Conservation (phyloP, 2,888 invertebrate species). For the Leptarthrus brevirostris region DNA sequence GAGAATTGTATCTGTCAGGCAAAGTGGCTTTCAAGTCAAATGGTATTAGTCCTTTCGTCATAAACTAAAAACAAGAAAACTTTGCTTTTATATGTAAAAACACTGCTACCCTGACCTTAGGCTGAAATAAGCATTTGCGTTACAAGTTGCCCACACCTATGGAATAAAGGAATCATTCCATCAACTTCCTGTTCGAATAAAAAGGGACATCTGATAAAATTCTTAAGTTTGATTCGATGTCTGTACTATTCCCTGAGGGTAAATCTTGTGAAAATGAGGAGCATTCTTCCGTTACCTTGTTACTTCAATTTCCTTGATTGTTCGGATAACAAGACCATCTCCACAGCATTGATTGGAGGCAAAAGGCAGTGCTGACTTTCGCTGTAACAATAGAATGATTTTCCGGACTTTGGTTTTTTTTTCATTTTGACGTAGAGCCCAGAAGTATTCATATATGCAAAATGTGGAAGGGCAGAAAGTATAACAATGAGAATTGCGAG, state of each 20-base stretch:
- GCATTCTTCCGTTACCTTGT: conserved; percentile 42
- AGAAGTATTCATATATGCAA: too few relatives aligned
- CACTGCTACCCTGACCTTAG: too few relatives aligned
- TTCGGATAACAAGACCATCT: conserved; percentile 37
- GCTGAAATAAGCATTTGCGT: too few relatives aligned
- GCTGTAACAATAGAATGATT: conserved; percentile 4
- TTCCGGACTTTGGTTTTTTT: background rate
- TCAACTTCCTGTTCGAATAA: background rate
- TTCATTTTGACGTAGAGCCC: too few relatives aligned
- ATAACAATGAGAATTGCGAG: too few relatives aligned
- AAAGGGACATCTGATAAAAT: conserved; percentile 44
- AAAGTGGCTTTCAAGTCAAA: too few relatives aligned
- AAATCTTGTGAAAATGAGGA: conserved; percentile 34
- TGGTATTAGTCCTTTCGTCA: too few relatives aligned
- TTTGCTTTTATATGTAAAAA: too few relatives aligned
- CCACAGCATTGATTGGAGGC: conserved; percentile 10
- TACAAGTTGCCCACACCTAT: background rate
- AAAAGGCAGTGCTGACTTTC: background rate
- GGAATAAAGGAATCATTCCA: background rate
- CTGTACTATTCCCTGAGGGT: conserved; percentile 24
- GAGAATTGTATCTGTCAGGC: too few relatives aligned
- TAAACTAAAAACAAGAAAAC: too few relatives aligned
- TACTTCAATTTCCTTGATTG: conserved; percentile 45
- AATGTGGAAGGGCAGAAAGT: too few relatives aligned
- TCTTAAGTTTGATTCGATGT: conserved; percentile 32